Evolutionary conservation across 2,797 vertebrate species (phyloP), one percentile per base, ranked within the genome.

Genomic region (Poeciliopsis paucimaculata): DNA sequence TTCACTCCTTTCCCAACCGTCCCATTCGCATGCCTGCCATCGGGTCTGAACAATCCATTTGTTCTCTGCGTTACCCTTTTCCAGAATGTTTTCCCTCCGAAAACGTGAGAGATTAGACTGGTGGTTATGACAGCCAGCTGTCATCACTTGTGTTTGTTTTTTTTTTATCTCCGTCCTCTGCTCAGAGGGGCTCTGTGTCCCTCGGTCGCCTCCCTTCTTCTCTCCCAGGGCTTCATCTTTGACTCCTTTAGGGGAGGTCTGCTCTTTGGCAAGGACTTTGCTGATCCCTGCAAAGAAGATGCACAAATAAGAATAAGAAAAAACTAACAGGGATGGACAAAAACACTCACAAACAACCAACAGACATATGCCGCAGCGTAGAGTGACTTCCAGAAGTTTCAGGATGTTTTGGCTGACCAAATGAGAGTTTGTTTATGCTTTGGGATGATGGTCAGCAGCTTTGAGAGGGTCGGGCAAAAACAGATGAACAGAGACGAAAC

Each of bases 201-300:
- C 79, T 80, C 83, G 57, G 77, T 78, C 78, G 70, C 85, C 77
- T 87, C 87, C 73, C 60, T 51, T 28, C 16, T 60, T 72, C 62
- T 91, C 93, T 89, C 94, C 71, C 72, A 88, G 92, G 93, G 87
- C 88, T 70, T 13, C 83, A 92, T 88, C 93, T 94, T 91, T 94
- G 92, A 92, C 92, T 90, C 81, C 88, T 86, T 89, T 87, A 77
- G 86, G 93, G 88, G 89, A 91, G 90, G 91, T 92, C 92, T 84
- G 73, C 76, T 51, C 79, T 91, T 92, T 82, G 78, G 88, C 84
- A 89, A 88, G 87, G 92, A 28, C 80, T 90, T 87, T 82, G 78
- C 60, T 78, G 77, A 83, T 88, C 76, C 83, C 43, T 12, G 85
- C 73, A 82, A 84, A 87, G 85, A 73, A 91, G 87, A 91, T 80